Evolutionary conservation across 92 coral and sea anemone species (phyloP).

Genomic region (Palythoa heliodiscus): DNA sequence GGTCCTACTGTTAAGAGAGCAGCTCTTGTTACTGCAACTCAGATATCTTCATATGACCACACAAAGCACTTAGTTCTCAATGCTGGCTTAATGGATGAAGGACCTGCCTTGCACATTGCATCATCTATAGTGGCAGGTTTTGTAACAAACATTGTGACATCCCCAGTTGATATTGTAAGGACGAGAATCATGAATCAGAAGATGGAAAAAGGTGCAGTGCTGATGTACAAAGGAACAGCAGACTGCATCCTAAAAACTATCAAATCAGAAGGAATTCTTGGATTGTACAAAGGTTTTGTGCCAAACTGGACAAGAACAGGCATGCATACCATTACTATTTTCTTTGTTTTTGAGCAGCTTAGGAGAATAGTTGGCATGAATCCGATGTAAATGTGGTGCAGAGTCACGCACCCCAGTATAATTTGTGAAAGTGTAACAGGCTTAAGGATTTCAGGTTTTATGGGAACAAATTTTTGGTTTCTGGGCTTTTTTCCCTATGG

Average conservation of each 20-base stretch:
- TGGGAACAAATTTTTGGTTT: no score
- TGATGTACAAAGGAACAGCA: constrained; percentile 75
- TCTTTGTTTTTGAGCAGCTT: constrained; percentile 94
- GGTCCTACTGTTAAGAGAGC: constrained; percentile 96
- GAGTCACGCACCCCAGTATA: neutral
- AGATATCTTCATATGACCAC: constrained; percentile 93
- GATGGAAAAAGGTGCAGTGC: constrained; percentile 62
- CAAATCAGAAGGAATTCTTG: constrained; percentile 82
- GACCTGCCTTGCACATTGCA: constrained; percentile 77
- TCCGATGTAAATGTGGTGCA: constrained; percentile 63
- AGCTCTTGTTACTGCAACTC: constrained; percentile 86
- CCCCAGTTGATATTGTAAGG: constrained; percentile 95
- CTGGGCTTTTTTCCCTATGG: no score
- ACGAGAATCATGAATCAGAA: constrained; percentile 94
- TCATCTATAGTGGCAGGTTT: constrained; percentile 91
- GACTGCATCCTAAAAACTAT: constrained; percentile 91
- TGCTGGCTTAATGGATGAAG: constrained; percentile 76
- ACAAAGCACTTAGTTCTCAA: constrained; percentile 79
- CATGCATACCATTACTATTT: constrained; percentile 91
- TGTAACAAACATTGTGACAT: constrained; percentile 86
- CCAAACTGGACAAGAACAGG: constrained; percentile 99
- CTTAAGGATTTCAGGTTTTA: no score
- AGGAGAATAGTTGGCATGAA: constrained; percentile 80
- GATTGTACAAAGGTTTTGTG: constrained; percentile 93
- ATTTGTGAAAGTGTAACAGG: no score